Percentiles rank a stretch among this genome's conserved stretches.
Evolutionary conservation across 2,888 invertebrate genomes (phyloP).

Genomic region (Drosophila setosimentum): DNA sequence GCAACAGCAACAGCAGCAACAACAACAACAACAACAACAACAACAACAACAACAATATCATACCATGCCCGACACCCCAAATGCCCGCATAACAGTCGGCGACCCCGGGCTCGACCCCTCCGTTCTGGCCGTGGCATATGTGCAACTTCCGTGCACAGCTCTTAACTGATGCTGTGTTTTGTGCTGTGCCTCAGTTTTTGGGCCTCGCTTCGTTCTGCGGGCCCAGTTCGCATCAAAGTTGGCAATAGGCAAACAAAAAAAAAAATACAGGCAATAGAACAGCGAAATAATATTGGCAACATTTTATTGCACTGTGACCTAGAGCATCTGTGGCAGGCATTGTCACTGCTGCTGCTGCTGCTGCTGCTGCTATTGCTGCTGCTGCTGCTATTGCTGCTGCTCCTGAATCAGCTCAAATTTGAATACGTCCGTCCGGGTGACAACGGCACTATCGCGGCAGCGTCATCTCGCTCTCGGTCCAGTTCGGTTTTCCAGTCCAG

Average conservation of each 20-base stretch:
- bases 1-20: slow-evolving; percentile 50
- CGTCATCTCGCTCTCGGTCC: slow-evolving; percentile 50
- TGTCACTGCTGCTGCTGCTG: background rate
- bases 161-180: slow-evolving; percentile 78
- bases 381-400: slow-evolving; percentile 6
- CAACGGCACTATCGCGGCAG: slow-evolving; percentile 56
- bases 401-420: slow-evolving; percentile 72
- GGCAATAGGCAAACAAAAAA: slow-evolving; percentile 70
- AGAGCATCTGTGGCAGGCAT: slow-evolving; percentile 66
- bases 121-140: slow-evolving; percentile 62
- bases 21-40: slow-evolving; percentile 27
- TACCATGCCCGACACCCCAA: slow-evolving; percentile 52
- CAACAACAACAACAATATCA: slow-evolving; percentile 27
- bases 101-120: slow-evolving; percentile 17
- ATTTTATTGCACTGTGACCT: slow-evolving; percentile 82
- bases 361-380: slow-evolving; percentile 1
- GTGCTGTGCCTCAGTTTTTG: slow-evolving; percentile 25
- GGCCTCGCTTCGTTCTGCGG: slow-evolving; percentile 48
- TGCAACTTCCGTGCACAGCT: slow-evolving; percentile 78
- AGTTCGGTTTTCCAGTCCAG: slow-evolving; percentile 12
- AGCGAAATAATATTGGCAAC: slow-evolving; percentile 81
- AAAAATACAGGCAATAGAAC: slow-evolving; percentile 60
- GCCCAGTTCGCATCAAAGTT: slow-evolving; percentile 73
- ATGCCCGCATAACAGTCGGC: slow-evolving; percentile 68
- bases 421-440: slow-evolving; percentile 55